These are phyloP conservation scores for Thomomys bottae DNA, from an alignment of 2,113 vertebrate species.

Conservation along the genomic window DNA sequence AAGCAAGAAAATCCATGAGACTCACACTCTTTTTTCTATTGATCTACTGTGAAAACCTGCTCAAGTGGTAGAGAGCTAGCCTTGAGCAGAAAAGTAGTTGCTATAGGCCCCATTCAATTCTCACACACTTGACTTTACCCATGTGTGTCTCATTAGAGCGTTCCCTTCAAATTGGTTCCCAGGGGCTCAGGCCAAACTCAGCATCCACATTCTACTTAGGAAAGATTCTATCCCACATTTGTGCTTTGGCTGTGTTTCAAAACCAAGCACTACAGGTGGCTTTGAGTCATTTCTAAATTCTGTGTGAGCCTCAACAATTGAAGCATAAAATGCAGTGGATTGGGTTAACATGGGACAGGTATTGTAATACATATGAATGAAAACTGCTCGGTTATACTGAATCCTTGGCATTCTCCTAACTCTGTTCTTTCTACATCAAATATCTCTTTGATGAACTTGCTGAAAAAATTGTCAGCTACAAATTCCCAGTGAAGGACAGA, in stretches of 20 bases:
- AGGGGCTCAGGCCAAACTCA: too few relatives aligned
- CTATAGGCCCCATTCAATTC: background rate
- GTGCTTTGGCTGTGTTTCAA: background rate
- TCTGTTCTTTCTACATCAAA: constrained; percentile 27
- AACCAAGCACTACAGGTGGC: background rate
- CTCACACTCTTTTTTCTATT: too few relatives aligned
- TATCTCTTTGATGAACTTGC: constrained; percentile 1
- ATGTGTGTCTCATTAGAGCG: background rate
- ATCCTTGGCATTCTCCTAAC: background rate
- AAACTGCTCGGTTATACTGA: background rate
- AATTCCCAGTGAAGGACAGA: constrained; percentile 26
- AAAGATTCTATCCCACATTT: background rate
- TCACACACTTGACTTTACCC: background rate
- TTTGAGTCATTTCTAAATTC: background rate
- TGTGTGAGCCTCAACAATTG: background rate
- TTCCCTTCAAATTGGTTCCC: fast-evolving
- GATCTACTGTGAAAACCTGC: too few relatives aligned
- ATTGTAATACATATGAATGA: background rate
- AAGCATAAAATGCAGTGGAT: background rate
- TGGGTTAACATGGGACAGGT: background rate
- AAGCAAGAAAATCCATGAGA: too few relatives aligned
- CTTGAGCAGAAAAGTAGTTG: too few relatives aligned
- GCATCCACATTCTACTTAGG: background rate
- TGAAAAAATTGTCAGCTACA: constrained; percentile 20
- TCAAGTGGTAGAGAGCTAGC: too few relatives aligned